Evolutionary conservation across 2,113 vertebrate species (phyloP).

Genomic region (Bucco capensis): DNA sequence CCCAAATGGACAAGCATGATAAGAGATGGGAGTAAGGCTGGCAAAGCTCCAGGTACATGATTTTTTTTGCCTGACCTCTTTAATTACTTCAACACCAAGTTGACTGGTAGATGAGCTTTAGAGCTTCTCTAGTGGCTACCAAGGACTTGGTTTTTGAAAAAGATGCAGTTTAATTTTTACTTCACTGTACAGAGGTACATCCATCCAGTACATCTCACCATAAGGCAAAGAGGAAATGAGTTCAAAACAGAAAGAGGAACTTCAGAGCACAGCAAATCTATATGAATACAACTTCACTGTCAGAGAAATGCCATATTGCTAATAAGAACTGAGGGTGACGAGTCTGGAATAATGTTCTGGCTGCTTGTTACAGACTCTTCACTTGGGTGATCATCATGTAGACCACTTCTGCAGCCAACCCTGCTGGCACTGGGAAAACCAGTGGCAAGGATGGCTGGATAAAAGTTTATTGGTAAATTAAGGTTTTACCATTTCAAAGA

Average conservation of each 20-base stretch:
- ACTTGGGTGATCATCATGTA: not conserved
- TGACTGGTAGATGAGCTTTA: constrained; percentile 33
- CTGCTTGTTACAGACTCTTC: not conserved
- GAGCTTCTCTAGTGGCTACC: not conserved
- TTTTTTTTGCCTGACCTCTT: constrained; percentile 52
- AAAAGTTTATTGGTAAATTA: not conserved
- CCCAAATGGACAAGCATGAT: constrained; percentile 49
- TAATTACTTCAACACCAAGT: constrained; percentile 39
- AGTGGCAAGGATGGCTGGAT: not conserved
- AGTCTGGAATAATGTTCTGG: not conserved
- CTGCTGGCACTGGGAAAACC: not conserved
- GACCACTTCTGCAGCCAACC: not conserved
- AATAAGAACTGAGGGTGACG: not conserved
- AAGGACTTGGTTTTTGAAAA: not conserved
- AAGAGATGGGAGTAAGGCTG: constrained; percentile 49
- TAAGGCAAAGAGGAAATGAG: not conserved
- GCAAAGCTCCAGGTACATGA: constrained; percentile 17
- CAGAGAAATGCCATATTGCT: not conserved
- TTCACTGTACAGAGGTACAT: fast-evolving
- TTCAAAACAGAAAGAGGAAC: not conserved
- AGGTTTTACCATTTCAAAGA: not conserved
- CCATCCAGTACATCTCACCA: not conserved
- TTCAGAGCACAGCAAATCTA: not conserved
- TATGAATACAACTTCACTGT: not conserved
- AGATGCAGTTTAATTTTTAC: not conserved